Conservation (phyloP, 2,797 vertebrate genomes). For the Melanotaenia nigrans region DNA sequence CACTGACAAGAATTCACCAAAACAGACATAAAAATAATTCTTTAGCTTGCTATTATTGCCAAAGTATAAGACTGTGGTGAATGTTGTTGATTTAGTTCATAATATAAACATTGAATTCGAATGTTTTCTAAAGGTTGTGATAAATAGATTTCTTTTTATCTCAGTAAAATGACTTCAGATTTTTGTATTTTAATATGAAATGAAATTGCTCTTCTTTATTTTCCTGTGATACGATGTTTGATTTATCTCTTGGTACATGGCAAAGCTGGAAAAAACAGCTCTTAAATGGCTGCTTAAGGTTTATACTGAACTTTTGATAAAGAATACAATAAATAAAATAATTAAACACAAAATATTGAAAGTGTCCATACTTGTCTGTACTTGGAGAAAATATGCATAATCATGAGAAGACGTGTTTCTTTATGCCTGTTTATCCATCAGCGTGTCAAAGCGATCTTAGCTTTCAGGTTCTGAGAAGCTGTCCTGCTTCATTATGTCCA, state of each 20-base stretch:
- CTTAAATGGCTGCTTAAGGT: not conserved
- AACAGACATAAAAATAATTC: not conserved
- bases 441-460: too few species aligned
- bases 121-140: not conserved
- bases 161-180: not conserved
- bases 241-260: not conserved
- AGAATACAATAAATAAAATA: not conserved
- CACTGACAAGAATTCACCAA: not conserved
- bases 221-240: not conserved
- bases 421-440: too few species aligned
- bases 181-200: constrained; percentile 1
- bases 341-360: constrained; percentile 8
- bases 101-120: not conserved
- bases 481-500: too few species aligned
- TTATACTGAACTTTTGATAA: not conserved
- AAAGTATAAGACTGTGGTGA: constrained; percentile 9
- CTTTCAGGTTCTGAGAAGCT: too few species aligned
- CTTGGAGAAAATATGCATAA: not conserved
- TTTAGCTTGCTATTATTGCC: not conserved
- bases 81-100: not conserved
- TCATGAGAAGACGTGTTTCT: too few species aligned
- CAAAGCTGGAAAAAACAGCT: constrained; percentile 3
- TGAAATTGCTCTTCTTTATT: constrained; percentile 1
- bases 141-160: not conserved
- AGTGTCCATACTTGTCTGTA: not conserved